phyloP scores from a whole-genome alignment of 1,140 invertebrate genomes.

The Physella acuta region DNA sequence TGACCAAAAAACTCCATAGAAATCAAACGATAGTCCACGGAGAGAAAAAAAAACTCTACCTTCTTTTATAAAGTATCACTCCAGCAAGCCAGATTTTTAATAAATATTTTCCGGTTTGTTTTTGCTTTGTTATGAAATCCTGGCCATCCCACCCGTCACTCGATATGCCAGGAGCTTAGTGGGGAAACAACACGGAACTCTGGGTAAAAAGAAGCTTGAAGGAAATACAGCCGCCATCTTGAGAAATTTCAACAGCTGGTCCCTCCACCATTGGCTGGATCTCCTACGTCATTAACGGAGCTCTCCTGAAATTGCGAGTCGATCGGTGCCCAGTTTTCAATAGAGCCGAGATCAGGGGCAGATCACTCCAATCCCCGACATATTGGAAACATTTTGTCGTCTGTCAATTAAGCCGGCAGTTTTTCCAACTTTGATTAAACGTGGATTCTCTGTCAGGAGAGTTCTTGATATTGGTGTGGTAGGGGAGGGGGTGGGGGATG shows the following conservation, averaged over 20 bases:
- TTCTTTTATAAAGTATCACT: no score
- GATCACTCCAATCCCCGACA: no score
- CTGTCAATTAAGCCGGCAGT: conserved; percentile 16
- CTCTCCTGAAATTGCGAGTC: not conserved
- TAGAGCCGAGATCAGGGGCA: no score
- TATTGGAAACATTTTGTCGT: conserved; percentile 21
- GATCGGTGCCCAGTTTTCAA: no score
- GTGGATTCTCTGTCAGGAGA: no score
- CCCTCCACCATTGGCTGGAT: not conserved
- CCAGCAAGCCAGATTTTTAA: not conserved
- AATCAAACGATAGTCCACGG: no score
- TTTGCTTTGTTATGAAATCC: not conserved
- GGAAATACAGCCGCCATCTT: not conserved
- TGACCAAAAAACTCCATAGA: no score
- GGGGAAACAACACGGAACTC: not conserved
- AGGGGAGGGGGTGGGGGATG: no score
- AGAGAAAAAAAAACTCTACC: no score
- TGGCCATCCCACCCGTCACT: not conserved
- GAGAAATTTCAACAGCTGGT: conserved; percentile 19
- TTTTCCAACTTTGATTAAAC: conserved; percentile 18
- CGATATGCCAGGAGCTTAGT: not conserved
- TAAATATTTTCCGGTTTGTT: not conserved
- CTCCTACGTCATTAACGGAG: conserved; percentile 8
- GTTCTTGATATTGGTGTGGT: no score
- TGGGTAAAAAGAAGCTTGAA: no score